Evolutionary conservation across 2,113 vertebrate species (phyloP).

Genomic region (Phrynocephalus versicolor): DNA sequence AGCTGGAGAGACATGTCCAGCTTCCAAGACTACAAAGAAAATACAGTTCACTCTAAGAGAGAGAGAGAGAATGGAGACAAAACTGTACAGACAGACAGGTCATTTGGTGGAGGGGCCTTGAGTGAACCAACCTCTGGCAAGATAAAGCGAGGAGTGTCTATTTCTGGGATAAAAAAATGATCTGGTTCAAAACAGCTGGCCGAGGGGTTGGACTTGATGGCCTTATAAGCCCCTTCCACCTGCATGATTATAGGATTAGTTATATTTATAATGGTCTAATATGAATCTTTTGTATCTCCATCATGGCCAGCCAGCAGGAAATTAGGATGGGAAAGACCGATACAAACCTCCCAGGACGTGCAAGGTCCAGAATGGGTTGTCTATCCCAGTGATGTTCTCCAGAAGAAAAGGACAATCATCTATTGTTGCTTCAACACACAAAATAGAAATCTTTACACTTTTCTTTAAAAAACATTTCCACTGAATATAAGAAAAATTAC

Average conservation of each 20-base stretch:
- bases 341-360: neutral
- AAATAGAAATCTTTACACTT: neutral
- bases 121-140: neutral
- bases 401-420: neutral
- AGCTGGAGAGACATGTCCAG: neutral
- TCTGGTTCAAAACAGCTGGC: rapidly evolving
- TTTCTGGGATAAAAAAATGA: rapidly evolving
- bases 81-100: too few relatives aligned
- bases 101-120: neutral
- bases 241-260: neutral
- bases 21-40: neutral
- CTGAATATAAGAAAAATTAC: conserved; percentile 55
- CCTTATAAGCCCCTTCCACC: neutral
- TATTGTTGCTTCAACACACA: conserved; percentile 36
- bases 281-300: too few relatives aligned
- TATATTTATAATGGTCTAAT: neutral
- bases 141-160: rapidly evolving
- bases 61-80: neutral
- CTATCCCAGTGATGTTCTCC: neutral
- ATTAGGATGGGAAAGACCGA: rapidly evolving
- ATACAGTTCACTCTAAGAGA: neutral
- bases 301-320: neutral
- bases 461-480: conserved; percentile 46
- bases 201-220: neutral
- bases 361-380: rapidly evolving